Percentiles rank a stretch among this genome's conserved stretches.
These are phyloP conservation scores for Myiagra hebetior DNA, from an alignment of 2,113 vertebrate species.

Conservation along the genomic window DNA sequence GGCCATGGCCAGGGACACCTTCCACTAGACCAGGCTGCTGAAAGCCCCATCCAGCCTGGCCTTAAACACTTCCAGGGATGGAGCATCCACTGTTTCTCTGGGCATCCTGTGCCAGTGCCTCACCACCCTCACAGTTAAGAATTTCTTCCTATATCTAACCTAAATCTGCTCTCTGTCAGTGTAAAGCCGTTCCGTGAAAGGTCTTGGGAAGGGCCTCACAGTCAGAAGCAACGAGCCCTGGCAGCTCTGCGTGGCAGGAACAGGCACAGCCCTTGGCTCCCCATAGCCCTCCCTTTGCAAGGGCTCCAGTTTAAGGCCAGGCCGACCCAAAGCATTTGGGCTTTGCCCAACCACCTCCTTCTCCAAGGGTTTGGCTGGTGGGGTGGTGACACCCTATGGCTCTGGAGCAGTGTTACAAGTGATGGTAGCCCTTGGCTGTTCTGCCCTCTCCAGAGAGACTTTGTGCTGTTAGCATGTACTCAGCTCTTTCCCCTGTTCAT, in stretches of 20 bases:
- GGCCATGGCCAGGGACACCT: neutral
- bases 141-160: neutral
- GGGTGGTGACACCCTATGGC: constrained; percentile 49
- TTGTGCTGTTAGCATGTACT: neutral
- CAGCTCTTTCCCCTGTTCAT: neutral
- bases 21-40: neutral
- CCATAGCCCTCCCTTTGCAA: neutral
- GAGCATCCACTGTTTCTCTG: neutral
- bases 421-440: neutral
- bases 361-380: neutral
- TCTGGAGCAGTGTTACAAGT: neutral
- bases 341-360: neutral
- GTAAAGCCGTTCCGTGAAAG: neutral
- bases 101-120: neutral
- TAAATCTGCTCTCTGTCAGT: neutral
- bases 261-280: neutral
- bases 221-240: neutral
- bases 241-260: neutral
- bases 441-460: neutral
- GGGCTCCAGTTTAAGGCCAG: neutral
- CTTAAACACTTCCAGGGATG: neutral
- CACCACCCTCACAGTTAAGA: neutral
- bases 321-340: neutral
- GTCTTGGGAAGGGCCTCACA: neutral
- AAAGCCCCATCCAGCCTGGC: neutral